Percentiles rank a stretch among this genome's conserved stretches.
phyloP scores from a whole-genome alignment of 2,888 invertebrate genomes.

The Colletes collaris region DNA sequence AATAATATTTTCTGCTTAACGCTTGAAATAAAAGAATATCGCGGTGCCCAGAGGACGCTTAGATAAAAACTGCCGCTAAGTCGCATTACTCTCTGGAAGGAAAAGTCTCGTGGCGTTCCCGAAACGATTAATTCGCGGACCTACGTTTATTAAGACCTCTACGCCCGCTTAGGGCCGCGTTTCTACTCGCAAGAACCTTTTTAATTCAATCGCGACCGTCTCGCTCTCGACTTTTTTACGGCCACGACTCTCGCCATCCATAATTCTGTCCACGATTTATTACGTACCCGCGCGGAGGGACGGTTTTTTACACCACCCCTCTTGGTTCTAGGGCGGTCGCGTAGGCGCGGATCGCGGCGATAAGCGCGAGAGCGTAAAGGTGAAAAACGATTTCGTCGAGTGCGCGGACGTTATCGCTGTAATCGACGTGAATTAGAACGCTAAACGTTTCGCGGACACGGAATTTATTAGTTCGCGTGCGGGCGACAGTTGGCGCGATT shows the following conservation, averaged over 20 bases:
- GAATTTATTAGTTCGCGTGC: slow-evolving; percentile 73
- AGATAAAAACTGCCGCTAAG: not conserved
- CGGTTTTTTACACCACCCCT: not conserved
- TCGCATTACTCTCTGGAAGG: not conserved
- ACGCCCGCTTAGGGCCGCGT: not conserved
- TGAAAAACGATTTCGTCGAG: slow-evolving; percentile 12
- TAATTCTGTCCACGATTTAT: slow-evolving; percentile 21
- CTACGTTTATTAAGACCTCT: not conserved
- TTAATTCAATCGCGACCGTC: slow-evolving; percentile 28
- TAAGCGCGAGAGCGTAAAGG: slow-evolving; percentile 19
- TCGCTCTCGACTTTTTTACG: slow-evolving; percentile 19
- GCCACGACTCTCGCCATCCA: slow-evolving; percentile 1
- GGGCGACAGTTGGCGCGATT: slow-evolving; percentile 67
- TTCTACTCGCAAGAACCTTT: slow-evolving; percentile 7
- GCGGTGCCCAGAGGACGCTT: too few relatives aligned
- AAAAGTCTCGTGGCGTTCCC: not conserved
- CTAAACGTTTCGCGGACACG: slow-evolving; percentile 48
- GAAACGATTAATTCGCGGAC: slow-evolving; percentile 1
- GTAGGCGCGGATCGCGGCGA: slow-evolving; percentile 1
- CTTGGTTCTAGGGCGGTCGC: not conserved
- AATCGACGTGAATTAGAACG: slow-evolving; percentile 33
- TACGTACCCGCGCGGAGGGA: not conserved
- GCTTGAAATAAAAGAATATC: too few relatives aligned
- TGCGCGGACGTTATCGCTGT: slow-evolving; percentile 16
- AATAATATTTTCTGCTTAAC: too few relatives aligned